phyloP scores from a whole-genome alignment of 53 echinoderm and acorn worm genomes.

The Henricia sp. region DNA sequence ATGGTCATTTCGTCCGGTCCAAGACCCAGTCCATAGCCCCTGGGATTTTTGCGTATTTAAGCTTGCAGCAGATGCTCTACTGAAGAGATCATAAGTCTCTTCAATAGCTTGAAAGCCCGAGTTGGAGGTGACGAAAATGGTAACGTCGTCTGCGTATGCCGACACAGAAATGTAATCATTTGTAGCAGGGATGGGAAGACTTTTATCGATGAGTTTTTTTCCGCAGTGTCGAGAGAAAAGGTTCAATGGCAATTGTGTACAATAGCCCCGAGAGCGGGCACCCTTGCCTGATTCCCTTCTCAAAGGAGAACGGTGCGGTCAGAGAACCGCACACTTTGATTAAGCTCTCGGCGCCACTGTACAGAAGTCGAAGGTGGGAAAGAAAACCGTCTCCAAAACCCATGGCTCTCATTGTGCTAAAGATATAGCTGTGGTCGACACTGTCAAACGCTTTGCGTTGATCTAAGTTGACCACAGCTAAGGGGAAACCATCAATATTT shows the following conservation, averaged over 20 bases:
- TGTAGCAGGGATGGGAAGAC: not conserved
- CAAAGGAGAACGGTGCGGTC: slow-evolving; percentile 48
- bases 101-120: slow-evolving; percentile 25
- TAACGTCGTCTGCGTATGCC: no score
- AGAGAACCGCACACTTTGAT: slow-evolving; percentile 46
- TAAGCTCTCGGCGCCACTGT: slow-evolving; percentile 17
- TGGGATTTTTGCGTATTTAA: not conserved
- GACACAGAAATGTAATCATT: not conserved
- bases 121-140: no score
- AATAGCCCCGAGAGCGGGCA: no score
- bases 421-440: slow-evolving; percentile 46
- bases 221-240: not conserved
- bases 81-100: not conserved
- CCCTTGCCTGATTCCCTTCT: no score
- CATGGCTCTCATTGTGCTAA: slow-evolving; percentile 37
- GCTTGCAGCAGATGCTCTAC: slow-evolving; percentile 20
- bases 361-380: slow-evolving; percentile 28
- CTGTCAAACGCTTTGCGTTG: slow-evolving; percentile 44
- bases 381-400: slow-evolving; percentile 31
- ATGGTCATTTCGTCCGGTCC: slow-evolving; percentile 21
- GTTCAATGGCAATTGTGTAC: slow-evolving; percentile 14
- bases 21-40: no score
- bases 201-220: not conserved
- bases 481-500: not conserved
- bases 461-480: slow-evolving; percentile 33